Conservation (phyloP, 2,797 vertebrate species). For the Strix occidentalis region DNA sequence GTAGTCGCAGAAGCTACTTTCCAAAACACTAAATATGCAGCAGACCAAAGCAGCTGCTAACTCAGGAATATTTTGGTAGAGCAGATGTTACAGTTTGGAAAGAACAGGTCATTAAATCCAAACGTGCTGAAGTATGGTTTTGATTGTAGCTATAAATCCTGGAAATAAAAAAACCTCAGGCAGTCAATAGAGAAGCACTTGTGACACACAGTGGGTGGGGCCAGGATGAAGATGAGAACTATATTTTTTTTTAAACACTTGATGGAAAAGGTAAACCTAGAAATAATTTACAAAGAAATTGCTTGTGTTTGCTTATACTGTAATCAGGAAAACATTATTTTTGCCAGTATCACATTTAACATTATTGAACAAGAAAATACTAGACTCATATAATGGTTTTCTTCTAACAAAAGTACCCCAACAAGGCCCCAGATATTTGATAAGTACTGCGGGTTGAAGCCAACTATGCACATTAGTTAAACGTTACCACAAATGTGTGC, state of each 20-base stretch:
- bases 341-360: background rate
- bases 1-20: background rate
- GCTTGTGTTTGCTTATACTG: background rate
- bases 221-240: background rate
- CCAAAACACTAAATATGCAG: background rate
- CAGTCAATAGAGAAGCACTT: background rate
- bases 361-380: background rate
- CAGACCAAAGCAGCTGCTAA: background rate
- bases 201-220: background rate
- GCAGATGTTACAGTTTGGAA: background rate
- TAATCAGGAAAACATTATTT: background rate
- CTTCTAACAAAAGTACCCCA: background rate
- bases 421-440: background rate
- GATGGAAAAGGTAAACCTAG: background rate
- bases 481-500: background rate
- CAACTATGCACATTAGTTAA: background rate
- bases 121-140: background rate
- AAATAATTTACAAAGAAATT: background rate
- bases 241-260: background rate
- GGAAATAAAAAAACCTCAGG: background rate
- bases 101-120: background rate
- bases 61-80: background rate
- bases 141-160: background rate
- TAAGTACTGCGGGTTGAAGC: rapidly evolving
- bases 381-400: background rate